A percentile compares a stretch with the other conserved stretches of the same genome.
phyloP scores from a whole-genome alignment of 2,888 invertebrate genomes.

The Resseliella maxima region DNA sequence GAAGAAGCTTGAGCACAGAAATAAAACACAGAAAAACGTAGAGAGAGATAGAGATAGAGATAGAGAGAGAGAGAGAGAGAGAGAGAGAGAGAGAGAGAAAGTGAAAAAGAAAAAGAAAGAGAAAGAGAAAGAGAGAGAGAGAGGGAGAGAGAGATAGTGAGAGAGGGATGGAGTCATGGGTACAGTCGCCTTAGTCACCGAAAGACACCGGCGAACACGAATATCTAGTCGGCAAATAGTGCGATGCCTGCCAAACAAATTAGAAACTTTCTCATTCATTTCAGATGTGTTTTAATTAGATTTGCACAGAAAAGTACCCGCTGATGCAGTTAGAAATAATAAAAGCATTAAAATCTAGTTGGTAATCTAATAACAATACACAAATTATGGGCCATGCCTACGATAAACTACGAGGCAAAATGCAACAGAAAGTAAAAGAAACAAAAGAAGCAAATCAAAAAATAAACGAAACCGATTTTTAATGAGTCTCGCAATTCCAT shows the following conservation, averaged over 20 bases:
- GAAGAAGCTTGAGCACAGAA: no score
- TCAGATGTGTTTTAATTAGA: background rate
- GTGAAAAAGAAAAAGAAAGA: no score
- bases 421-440: background rate
- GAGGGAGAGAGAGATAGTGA: no score
- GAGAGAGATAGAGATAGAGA: no score
- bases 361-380: constrained; percentile 28
- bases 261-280: constrained; percentile 16
- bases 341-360: background rate
- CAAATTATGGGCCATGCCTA: constrained; percentile 19
- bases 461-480: background rate
- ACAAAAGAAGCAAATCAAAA: background rate
- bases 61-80: no score
- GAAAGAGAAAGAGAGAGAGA: no score
- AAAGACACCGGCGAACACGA: constrained; percentile 9
- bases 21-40: no score
- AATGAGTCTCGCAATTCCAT: background rate
- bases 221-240: constrained; percentile 43
- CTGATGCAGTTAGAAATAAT: background rate
- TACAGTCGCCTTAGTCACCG: no score
- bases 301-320: background rate
- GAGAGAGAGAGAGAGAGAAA: no score
- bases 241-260: background rate
- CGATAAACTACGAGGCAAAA: background rate
- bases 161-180: no score